phyloP scores from a whole-genome alignment of 2,113 vertebrate species.

The Tragelaphus scriptus region DNA sequence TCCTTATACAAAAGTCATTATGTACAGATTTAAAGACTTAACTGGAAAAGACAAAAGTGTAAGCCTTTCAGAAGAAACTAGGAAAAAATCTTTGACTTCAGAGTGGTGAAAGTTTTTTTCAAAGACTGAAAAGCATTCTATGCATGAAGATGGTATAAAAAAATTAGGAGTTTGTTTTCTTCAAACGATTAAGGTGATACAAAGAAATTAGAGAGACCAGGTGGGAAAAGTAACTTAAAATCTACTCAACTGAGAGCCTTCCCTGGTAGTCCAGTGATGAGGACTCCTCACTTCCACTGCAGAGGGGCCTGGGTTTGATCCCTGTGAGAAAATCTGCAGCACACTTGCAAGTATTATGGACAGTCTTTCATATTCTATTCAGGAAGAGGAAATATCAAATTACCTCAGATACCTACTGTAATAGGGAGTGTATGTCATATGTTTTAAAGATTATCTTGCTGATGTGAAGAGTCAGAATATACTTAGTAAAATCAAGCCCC shows the following conservation, averaged over 20 bases:
- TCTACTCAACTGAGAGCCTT: not conserved
- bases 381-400: not conserved
- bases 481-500: not conserved
- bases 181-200: not conserved
- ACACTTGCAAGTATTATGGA: not conserved
- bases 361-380: not conserved
- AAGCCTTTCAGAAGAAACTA: not conserved
- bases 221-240: not conserved
- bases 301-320: not conserved
- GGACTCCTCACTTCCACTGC: not conserved
- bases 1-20: not conserved
- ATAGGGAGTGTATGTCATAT: not conserved
- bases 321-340: not conserved
- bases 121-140: not conserved
- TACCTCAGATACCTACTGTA: not conserved
- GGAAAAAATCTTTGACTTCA: not conserved
- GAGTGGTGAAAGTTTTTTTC: not conserved
- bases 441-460: not conserved
- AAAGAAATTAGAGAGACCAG: not conserved
- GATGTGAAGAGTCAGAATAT: not conserved
- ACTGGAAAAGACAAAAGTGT: not conserved
- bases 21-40: not conserved
- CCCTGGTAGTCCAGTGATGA: not conserved
- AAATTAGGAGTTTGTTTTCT: not conserved
- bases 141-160: not conserved